phyloP scores from a whole-genome alignment of 1,140 invertebrate species.

The Drosophila bocqueti region DNA sequence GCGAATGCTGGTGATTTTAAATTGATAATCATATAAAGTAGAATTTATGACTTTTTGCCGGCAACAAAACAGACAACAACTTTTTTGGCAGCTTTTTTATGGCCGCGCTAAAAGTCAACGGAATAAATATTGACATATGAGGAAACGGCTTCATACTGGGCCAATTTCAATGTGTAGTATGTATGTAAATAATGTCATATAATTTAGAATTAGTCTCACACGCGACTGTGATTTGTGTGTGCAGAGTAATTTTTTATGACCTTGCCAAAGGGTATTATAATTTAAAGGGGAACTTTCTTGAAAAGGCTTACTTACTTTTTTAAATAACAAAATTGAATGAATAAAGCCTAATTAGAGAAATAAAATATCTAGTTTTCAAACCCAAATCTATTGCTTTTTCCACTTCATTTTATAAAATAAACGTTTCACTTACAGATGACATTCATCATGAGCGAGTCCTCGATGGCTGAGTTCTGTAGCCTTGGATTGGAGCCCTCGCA shows the following conservation, averaged over 20 bases:
- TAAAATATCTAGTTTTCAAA: background rate
- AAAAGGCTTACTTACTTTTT: background rate
- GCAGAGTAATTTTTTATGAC: background rate
- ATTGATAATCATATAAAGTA: slow-evolving; percentile 81
- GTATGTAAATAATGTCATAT: slow-evolving; percentile 67
- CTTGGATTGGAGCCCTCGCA: slow-evolving; percentile 94
- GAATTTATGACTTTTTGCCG: slow-evolving; percentile 65
- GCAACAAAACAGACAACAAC: slow-evolving; percentile 28
- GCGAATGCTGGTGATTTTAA: slow-evolving; percentile 59
- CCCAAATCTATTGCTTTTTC: no score
- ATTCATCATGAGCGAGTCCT: slow-evolving; percentile 92
- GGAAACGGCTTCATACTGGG: slow-evolving; percentile 55
- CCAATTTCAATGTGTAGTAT: background rate
- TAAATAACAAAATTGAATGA: background rate
- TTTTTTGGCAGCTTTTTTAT: slow-evolving; percentile 72
- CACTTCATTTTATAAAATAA: background rate
- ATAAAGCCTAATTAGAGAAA: background rate
- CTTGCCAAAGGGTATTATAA: background rate
- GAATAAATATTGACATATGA: slow-evolving; percentile 69
- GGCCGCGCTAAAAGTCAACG: slow-evolving; percentile 52
- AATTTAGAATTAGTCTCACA: slow-evolving; percentile 76
- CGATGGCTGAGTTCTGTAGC: slow-evolving; percentile 89
- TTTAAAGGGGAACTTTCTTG: background rate
- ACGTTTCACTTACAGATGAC: slow-evolving; percentile 92
- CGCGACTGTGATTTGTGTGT: slow-evolving; percentile 67